A percentile compares a stretch with the other conserved stretches of the same genome.
phyloP scores from a whole-genome alignment of 2,113 vertebrate genomes.

The Pedionomus torquatus region DNA sequence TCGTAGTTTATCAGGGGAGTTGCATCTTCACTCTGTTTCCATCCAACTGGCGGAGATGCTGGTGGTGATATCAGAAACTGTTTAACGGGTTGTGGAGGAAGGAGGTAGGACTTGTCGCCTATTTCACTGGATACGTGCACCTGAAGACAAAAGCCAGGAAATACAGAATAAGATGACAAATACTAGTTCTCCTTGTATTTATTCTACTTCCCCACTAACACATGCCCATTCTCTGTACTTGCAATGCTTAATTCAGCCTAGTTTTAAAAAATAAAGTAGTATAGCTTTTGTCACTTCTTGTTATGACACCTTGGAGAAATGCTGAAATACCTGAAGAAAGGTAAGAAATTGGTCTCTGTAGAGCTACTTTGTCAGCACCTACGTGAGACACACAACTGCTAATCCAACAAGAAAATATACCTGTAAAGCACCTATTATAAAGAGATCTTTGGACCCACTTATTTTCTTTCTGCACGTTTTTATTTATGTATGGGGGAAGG shows the following conservation, averaged over 20 bases:
- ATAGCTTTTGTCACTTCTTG: neutral
- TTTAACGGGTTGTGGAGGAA: slow-evolving; percentile 90
- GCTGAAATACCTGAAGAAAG: too few species aligned
- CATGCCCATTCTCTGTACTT: neutral
- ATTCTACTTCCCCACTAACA: neutral
- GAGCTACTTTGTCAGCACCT: too few species aligned
- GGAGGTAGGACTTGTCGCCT: slow-evolving; percentile 89
- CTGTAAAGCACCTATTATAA: neutral
- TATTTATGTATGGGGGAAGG: neutral
- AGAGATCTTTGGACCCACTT: neutral
- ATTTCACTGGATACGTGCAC: slow-evolving; percentile 86
- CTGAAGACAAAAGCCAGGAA: slow-evolving; percentile 62
- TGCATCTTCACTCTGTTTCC: slow-evolving; percentile 94
- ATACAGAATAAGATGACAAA: neutral
- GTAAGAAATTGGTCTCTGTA: neutral
- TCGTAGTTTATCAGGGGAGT: slow-evolving; percentile 95
- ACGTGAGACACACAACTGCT: neutral
- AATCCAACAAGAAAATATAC: neutral
- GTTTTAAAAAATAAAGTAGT: neutral
- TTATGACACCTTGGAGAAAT: neutral
- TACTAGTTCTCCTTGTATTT: neutral
- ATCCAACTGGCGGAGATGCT: slow-evolving; percentile 92
- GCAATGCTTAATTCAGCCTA: neutral
- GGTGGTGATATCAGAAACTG: slow-evolving; percentile 98
- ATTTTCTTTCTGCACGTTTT: neutral